phyloP scores from a whole-genome alignment of 1,140 invertebrate genomes.

The Himalopsyche phryganea region DNA sequence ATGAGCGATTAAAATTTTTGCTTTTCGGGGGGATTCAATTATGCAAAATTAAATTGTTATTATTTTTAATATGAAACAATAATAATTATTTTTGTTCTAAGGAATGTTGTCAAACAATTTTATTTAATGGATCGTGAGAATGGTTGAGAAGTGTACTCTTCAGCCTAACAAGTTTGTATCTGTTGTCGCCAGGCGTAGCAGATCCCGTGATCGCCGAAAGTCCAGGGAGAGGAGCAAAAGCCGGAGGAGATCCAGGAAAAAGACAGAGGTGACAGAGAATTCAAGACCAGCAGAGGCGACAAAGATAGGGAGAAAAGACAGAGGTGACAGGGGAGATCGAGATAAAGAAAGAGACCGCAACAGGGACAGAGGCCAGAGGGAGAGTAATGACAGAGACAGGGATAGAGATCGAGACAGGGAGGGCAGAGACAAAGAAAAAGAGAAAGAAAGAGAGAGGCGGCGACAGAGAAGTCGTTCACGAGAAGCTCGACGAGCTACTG shows the following conservation, averaged over 20 bases:
- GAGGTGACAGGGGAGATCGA: constrained; percentile 43
- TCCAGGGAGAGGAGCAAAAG: constrained; percentile 39
- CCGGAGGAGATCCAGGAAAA: constrained; percentile 19
- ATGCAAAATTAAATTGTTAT: constrained; percentile 3
- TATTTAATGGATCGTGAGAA: too few relatives aligned
- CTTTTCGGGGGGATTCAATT: constrained; percentile 8
- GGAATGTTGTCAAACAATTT: neutral
- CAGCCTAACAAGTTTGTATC: too few relatives aligned
- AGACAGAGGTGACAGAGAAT: constrained; percentile 41
- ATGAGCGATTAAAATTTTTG: neutral
- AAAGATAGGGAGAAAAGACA: constrained; percentile 39
- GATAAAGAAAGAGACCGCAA: constrained; percentile 41
- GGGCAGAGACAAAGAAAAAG: constrained; percentile 29
- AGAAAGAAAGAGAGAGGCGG: constrained; percentile 40
- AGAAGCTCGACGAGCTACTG: constrained; percentile 35
- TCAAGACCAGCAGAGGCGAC: constrained; percentile 43
- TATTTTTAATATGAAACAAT: neutral
- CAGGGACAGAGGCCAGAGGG: constrained; percentile 35
- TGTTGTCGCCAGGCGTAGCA: constrained; percentile 43
- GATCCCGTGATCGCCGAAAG: constrained; percentile 52
- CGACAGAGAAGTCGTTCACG: constrained; percentile 43
- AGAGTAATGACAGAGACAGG: constrained; percentile 38
- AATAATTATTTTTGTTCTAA: neutral
- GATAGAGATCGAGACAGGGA: constrained; percentile 41
- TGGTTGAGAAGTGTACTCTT: too few relatives aligned